Percentiles rank a stretch among this genome's conserved stretches.
phyloP scores from a whole-genome alignment of 2,888 invertebrate species.

The Scaptomyza parva region DNA sequence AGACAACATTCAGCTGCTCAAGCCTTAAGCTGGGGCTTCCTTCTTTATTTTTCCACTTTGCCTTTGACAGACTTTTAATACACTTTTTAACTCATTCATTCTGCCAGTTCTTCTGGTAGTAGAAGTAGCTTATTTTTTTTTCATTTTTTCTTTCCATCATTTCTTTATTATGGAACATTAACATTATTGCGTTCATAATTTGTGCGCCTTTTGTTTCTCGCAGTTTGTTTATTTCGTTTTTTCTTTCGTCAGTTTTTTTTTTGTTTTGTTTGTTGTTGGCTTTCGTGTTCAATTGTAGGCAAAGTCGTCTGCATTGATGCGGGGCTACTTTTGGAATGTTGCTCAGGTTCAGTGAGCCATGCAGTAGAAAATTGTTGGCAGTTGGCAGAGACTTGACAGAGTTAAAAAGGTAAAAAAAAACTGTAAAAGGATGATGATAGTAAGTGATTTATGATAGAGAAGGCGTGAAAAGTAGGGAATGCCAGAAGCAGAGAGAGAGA shows the following conservation, averaged over 20 bases:
- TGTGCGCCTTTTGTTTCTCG: conserved; percentile 5
- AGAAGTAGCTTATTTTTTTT: background rate
- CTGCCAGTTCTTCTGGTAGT: conserved; percentile 21
- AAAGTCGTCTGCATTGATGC: conserved; percentile 15
- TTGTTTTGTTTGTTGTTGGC: background rate
- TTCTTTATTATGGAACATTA: conserved; percentile 20
- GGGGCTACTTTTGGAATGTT: conserved; percentile 3
- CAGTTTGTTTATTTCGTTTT: background rate
- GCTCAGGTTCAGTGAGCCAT: conserved; percentile 15
- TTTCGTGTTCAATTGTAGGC: conserved; percentile 6
- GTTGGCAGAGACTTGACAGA: too few relatives aligned
- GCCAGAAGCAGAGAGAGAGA: background rate
- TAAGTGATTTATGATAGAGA: background rate
- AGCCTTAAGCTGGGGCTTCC: background rate
- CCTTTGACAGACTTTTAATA: background rate
- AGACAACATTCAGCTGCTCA: conserved; percentile 15
- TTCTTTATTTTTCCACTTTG: background rate
- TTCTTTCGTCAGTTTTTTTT: background rate
- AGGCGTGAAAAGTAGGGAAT: background rate
- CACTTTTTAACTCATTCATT: conserved; percentile 1
- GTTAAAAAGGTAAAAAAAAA: conserved; percentile 7
- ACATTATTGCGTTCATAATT: conserved; percentile 43
- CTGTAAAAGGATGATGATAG: background rate
- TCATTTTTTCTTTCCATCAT: conserved; percentile 4
- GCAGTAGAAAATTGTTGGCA: conserved; percentile 18